These are phyloP conservation scores for Ligdia adustata DNA, from an alignment of 2,888 invertebrate genomes.

Conservation along the genomic window DNA sequence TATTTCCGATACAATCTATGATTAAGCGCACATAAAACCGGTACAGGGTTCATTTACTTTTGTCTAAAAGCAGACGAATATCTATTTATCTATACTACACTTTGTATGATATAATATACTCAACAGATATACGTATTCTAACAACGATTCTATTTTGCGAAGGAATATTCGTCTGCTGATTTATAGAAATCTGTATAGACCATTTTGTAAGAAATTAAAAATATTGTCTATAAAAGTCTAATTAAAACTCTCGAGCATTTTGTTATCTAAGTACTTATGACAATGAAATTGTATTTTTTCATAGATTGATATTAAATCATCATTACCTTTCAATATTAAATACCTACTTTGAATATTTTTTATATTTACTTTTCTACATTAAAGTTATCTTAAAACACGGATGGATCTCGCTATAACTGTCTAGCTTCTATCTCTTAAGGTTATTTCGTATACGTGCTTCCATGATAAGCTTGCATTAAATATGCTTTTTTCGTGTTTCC, in stretches of 20 bases:
- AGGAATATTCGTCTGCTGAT: conserved; percentile 64
- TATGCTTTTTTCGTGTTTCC: conserved; percentile 51
- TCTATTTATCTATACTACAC: conserved; percentile 50
- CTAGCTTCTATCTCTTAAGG: conserved; percentile 28
- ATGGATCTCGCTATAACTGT: conserved; percentile 19
- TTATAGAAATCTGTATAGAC: conserved; percentile 51
- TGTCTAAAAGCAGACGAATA: conserved; percentile 67
- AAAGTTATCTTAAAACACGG: conserved; percentile 8
- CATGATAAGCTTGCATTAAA: conserved; percentile 54
- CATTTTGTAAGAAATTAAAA: conserved; percentile 52
- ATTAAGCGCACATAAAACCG: conserved; percentile 74
- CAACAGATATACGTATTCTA: conserved; percentile 37
- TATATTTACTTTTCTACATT: neutral
- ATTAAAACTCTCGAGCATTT: conserved; percentile 8
- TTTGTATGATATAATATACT: conserved; percentile 36
- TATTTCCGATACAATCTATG: conserved; percentile 50
- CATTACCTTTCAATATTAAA: conserved; percentile 1
- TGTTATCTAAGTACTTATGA: conserved; percentile 14
- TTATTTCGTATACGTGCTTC: conserved; percentile 55
- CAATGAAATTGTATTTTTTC: conserved; percentile 16
- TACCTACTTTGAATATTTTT: neutral
- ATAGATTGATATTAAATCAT: conserved; percentile 10
- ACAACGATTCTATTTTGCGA: conserved; percentile 61
- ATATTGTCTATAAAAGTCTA: conserved; percentile 29
- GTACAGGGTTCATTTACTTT: conserved; percentile 81